Base-by-base conservation (phyloP, 2,797 vertebrate species). In the Danionella dracula region DNA sequence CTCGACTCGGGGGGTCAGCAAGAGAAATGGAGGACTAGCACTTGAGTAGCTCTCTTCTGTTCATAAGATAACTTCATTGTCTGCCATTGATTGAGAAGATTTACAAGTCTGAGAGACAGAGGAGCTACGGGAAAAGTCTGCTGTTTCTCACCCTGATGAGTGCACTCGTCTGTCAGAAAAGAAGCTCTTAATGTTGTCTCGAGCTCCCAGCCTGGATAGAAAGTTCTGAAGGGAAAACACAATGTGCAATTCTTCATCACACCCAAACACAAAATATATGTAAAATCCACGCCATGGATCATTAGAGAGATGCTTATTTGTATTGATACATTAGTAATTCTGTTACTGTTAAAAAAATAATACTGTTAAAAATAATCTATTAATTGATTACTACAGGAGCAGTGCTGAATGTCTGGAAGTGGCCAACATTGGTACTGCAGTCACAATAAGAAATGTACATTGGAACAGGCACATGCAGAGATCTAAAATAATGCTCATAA, bases 121-220 rank as follows among this genome's bases (percentile, higher is more conserved):
- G 40, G 20, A 13, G 21, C 21, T 48, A 46, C 8, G 32, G 50
- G 51, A 55, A 55, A 45, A n/a, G n/a, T n/a, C 41, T n/a, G 51
- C 45, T 34, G 1, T 51, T 27, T 61, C 61, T 83, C 72, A 89
- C 88, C 81, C 81, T 35, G 73, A 74, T 0, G 68, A 72, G 1
- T 86, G 84, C 71, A 87, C 81, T 23, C 86, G 89, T 77, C 87
- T 78, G 1, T 75, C 82, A 0, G 54, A 85, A 67, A 99, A 93
- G 92, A 92, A 96, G 69, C 81, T 66, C 44, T 81, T 77, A 48
- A 86, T 89, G 81, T 97, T 92, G 0, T 85, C 86, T 78, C 80
- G 85, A 63, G 87, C 84, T 2, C 93, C 92, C 4, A 94, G 83
- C 62, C 84, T 89, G 29, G 72, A 84, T 76, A 98, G 37, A 5